phyloP scores from a whole-genome alignment of 1,140 invertebrate species.

The Diuraphis noxia region DNA sequence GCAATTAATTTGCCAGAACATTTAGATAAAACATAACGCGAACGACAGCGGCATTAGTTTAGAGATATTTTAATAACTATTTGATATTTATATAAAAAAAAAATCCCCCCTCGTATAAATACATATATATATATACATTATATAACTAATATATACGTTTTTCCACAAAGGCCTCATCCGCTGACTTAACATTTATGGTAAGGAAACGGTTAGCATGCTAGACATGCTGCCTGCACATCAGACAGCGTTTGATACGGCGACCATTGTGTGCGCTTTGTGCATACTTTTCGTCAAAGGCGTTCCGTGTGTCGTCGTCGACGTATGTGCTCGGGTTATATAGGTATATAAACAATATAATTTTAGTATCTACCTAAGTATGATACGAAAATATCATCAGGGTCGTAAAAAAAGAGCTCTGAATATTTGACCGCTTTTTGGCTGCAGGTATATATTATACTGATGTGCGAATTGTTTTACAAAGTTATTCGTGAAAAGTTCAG shows the following conservation, averaged over 20 bases:
- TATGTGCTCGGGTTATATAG: not conserved
- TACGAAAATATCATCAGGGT: not conserved
- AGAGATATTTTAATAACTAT: not conserved
- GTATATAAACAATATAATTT: not conserved
- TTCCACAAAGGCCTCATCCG: not conserved
- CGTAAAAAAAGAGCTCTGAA: not conserved
- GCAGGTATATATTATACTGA: not conserved
- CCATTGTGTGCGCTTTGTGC: not conserved
- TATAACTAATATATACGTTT: not conserved
- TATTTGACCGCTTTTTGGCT: not conserved
- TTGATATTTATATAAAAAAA: not conserved
- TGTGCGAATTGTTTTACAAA: not conserved
- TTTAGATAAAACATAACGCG: not conserved
- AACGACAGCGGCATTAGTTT: not conserved
- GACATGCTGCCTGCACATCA: not conserved
- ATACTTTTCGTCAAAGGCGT: slow-evolving; percentile 43
- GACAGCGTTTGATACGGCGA: not conserved
- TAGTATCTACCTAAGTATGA: not conserved
- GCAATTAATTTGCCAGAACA: not conserved
- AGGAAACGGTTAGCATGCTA: not conserved
- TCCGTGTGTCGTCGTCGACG: not conserved
- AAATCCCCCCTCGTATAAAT: not conserved
- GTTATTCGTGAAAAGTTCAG: not conserved
- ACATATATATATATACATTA: not conserved
- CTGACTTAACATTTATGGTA: not conserved